A percentile compares a stretch with the other conserved stretches of the same genome.
phyloP scores from a whole-genome alignment of 2,113 vertebrate genomes.

The Limnothrissa miodon region DNA sequence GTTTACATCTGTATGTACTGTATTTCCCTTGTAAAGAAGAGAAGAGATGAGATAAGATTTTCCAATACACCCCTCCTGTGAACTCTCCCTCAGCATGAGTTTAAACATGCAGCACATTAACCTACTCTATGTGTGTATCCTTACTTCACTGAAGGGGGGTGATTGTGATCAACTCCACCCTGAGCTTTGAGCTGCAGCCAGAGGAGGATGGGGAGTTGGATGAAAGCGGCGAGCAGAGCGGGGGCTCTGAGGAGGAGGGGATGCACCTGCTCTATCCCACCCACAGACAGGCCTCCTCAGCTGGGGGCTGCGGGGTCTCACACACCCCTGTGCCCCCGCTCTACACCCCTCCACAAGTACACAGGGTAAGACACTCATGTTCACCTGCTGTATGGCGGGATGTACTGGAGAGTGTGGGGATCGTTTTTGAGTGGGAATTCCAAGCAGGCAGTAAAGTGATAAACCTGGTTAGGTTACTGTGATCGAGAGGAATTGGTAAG shows the following conservation, averaged over 20 bases:
- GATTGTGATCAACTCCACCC: conserved; percentile 71
- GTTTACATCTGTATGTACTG: no score
- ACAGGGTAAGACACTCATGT: conserved; percentile 60
- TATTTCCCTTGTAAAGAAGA: background rate
- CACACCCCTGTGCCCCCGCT: conserved; percentile 46
- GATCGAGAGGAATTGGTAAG: no score
- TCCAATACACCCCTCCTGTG: background rate
- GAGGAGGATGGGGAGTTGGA: conserved; percentile 24
- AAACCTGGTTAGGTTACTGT: no score
- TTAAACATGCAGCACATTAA: background rate
- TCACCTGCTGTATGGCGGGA: background rate
- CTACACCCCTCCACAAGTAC: conserved; percentile 28
- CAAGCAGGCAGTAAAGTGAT: no score
- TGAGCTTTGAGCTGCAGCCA: conserved; percentile 76
- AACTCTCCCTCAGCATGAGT: background rate
- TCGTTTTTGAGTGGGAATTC: background rate
- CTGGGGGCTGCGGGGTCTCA: conserved; percentile 61
- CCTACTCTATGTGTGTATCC: background rate
- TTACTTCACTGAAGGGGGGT: conserved; percentile 68
- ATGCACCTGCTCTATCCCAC: conserved; percentile 58
- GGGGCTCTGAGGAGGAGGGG: conserved; percentile 8
- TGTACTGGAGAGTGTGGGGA: background rate
- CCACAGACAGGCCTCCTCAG: conserved; percentile 29
- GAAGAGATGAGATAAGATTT: background rate
- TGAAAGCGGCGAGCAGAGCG: conserved; percentile 7